Evolutionary conservation across 2,113 vertebrate genomes (phyloP), one percentile per base, ranked within the genome.

Genomic region (Corvus hawaiiensis): DNA sequence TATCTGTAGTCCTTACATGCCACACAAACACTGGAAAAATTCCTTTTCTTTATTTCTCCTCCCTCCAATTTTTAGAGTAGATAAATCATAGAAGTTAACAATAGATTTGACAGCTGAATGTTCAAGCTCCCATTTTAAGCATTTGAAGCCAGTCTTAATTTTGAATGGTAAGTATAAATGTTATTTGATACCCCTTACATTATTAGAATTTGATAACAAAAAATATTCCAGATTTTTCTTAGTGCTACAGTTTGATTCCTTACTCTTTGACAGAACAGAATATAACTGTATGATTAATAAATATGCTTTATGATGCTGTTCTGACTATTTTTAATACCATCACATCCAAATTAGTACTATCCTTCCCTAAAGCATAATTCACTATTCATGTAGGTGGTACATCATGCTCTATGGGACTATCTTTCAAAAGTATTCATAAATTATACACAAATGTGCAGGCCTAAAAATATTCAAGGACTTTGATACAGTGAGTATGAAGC

Each of bases 381-480:
- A 82, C 80, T 87, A 59, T 68, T 92, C n/a, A 81, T 54, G 61
- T 66, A 86, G 84, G 58, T 51, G 48, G 81, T 43, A 93, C 69
- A 77, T 84, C 52, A 90, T 54, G 68, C 54, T 14, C 7, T 63
- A 68, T 20, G 49, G 49, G 43, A 74, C 72, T 43, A 89, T 89
- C 69, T 93, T 92, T 90, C 86, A 75, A 67, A 91, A 94, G 72
- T 23, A 54, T 93, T 94, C 69, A 89, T 96, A 90, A 97, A 96
- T 90, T 92, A 96, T 81, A 92, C 41, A 94, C 52, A 75, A 84
- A 90, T 35, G 41, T 54, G 23, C 23, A 78, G 55, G 48, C 54
- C 93, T 79, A 94, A 97, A 96, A 96, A 93, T 92, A 94, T 63
- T 80, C 59, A 64, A 89, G 52, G 3, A 9, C 71, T 79, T 89